Evolutionary conservation across 2,113 vertebrate genomes (phyloP).

Genomic region (Jaculus jaculus): DNA sequence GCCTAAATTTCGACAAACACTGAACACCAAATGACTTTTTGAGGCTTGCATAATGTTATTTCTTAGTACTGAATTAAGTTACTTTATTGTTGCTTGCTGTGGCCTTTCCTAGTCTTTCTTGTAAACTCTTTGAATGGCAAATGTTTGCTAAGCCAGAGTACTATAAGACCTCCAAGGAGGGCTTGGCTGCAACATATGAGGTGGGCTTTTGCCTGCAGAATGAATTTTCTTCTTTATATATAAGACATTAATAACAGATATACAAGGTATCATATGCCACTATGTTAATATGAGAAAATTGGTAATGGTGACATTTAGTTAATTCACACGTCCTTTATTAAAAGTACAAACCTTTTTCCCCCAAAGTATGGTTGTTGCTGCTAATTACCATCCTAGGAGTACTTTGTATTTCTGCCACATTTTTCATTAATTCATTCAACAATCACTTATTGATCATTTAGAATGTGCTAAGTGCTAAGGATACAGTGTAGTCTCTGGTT

Average conservation of each 20-base stretch:
- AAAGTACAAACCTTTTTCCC: conserved; percentile 21
- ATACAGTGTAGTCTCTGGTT: neutral
- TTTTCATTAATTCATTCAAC: neutral
- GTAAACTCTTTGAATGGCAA: neutral
- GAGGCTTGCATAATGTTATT: neutral
- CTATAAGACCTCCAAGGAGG: neutral
- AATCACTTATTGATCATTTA: neutral
- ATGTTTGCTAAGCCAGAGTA: neutral
- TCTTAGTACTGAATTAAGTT: neutral
- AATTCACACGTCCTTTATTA: conserved; percentile 49
- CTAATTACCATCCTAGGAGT: neutral
- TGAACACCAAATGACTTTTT: neutral
- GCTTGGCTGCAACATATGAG: neutral
- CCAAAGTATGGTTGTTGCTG: neutral
- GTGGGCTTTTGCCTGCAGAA: neutral
- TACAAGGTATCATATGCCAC: neutral
- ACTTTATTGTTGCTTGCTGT: neutral
- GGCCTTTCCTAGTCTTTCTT: neutral
- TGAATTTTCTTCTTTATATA: neutral
- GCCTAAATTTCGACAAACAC: conserved; percentile 36
- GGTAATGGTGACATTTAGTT: conserved; percentile 17
- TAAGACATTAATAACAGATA: neutral
- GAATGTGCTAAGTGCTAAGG: neutral
- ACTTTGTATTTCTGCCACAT: neutral
- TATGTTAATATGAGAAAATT: conserved; percentile 30